phyloP scores from a whole-genome alignment of 2,888 invertebrate genomes.

The Sphecodes monilicornis region DNA sequence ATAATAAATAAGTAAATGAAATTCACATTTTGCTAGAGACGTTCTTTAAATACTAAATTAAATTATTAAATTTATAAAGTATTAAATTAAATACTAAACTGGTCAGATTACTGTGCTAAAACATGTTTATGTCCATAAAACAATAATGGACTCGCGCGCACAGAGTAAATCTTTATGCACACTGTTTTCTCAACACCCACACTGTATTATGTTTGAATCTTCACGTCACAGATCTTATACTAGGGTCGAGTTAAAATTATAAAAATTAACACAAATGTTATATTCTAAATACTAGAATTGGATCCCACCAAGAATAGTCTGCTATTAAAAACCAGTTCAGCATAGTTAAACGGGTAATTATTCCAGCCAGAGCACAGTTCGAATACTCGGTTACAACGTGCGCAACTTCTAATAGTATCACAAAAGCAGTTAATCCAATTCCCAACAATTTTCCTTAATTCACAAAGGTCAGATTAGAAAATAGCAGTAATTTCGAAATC shows the following conservation, averaged over 20 bases:
- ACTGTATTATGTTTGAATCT: background rate
- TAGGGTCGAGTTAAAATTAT: background rate
- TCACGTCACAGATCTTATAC: background rate
- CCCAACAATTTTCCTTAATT: background rate
- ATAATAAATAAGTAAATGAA: background rate
- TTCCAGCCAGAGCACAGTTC: background rate
- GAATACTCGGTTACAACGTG: background rate
- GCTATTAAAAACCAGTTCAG: background rate
- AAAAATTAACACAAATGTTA: background rate
- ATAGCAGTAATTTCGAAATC: slow-evolving; percentile 7
- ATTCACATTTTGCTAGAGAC: background rate
- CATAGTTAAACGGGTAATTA: background rate
- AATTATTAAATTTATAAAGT: too few relatives aligned
- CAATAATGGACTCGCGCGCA: background rate
- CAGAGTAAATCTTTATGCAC: background rate
- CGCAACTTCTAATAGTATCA: background rate
- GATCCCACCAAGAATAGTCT: background rate
- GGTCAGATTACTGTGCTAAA: background rate
- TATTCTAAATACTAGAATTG: background rate
- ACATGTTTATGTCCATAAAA: too few relatives aligned
- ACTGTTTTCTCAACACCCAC: background rate
- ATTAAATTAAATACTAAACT: too few relatives aligned
- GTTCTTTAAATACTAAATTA: background rate
- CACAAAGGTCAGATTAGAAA: background rate
- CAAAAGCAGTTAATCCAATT: slow-evolving; percentile 6